Conservation (phyloP, 2,113 vertebrate species). For the Ivindomyrus marchei region DNA sequence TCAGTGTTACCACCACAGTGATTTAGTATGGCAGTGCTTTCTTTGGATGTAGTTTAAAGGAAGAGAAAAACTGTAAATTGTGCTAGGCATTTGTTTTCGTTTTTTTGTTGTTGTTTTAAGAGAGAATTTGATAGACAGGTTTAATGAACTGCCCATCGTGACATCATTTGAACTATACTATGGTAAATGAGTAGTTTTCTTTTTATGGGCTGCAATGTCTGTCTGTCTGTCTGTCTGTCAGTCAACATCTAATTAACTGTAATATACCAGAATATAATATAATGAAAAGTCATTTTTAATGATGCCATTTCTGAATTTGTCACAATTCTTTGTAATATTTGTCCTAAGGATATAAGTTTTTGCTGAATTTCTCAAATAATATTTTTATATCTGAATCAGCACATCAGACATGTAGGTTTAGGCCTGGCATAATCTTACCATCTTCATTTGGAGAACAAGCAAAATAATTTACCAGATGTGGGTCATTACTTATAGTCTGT, state of each 20-base stretch:
- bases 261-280: background rate
- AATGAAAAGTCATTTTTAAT: background rate
- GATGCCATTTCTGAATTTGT: background rate
- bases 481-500: background rate
- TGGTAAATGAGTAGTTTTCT: background rate
- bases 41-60: background rate
- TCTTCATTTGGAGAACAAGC: background rate
- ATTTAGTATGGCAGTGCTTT: background rate
- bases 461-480: background rate
- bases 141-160: background rate
- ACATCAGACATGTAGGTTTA: background rate
- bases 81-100: background rate
- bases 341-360: background rate
- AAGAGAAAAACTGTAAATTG: background rate
- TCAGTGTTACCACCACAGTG: background rate
- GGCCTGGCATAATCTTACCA: background rate
- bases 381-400: background rate
- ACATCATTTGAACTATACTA: background rate
- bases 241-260: background rate
- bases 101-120: background rate
- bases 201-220: background rate
- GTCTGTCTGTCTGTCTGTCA: background rate
- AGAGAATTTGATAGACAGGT: background rate
- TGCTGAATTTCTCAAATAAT: background rate
- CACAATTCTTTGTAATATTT: background rate